Evolutionary conservation across 2,797 vertebrate species (phyloP).

Genomic region (Myripristis murdjan): DNA sequence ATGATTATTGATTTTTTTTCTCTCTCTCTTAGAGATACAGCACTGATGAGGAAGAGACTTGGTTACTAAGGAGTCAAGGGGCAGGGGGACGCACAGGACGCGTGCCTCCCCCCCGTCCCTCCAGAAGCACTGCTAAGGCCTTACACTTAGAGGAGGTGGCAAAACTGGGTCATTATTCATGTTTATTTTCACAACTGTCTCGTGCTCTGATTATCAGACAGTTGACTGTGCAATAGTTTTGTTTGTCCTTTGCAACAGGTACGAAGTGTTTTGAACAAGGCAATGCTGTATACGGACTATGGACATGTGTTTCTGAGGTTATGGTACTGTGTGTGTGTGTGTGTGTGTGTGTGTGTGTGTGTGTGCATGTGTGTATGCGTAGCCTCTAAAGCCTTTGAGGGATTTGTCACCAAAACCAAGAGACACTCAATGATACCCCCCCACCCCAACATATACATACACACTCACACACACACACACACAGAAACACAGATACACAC

Average conservation of each 20-base stretch:
- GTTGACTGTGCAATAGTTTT: constrained; percentile 79
- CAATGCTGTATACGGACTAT: constrained; percentile 58
- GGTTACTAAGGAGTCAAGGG: constrained; percentile 54
- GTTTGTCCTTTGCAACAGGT: constrained; percentile 72
- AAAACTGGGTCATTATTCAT: constrained; percentile 60
- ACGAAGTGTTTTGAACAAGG: constrained; percentile 57
- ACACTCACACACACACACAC: no score
- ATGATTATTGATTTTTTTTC: constrained; percentile 50
- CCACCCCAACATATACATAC: no score
- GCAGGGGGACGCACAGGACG: background rate
- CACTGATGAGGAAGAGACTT: constrained; percentile 80
- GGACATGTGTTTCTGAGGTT: constrained; percentile 66
- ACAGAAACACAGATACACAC: no score
- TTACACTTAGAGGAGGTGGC: constrained; percentile 57
- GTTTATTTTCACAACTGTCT: constrained; percentile 69
- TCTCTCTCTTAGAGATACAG: constrained; percentile 57
- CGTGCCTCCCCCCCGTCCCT: constrained; percentile 22
- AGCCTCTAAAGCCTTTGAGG: constrained; percentile 61
- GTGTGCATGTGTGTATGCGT: background rate
- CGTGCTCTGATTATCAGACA: constrained; percentile 58
- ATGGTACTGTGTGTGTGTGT: constrained; percentile 32
- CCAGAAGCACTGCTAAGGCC: constrained; percentile 74
- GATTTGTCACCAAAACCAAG: constrained; percentile 53
- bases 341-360: constrained; percentile 11
- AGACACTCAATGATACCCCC: constrained; percentile 52